Evolutionary conservation across 2,888 invertebrate species (phyloP), one percentile per base, ranked within the genome.

Genomic region (Drosophila melanosoma): DNA sequence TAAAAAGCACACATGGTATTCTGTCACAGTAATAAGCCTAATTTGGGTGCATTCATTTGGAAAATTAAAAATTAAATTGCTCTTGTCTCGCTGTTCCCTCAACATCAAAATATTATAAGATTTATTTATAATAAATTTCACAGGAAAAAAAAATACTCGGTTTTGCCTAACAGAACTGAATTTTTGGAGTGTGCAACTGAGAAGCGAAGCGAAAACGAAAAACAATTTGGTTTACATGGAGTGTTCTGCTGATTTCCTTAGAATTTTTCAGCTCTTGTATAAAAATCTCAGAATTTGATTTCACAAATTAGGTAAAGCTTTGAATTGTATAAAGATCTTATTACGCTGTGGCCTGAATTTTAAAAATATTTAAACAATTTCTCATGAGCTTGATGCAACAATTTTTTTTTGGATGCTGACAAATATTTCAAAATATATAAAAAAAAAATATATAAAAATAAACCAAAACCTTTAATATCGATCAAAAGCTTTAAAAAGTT

Each of bases 11-110:
- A 77, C 68, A 75, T 75, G 74, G 49, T 60, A 57, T 26, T 64
- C 56, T 71, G 53, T 56, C 59, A 78, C 56, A 74, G 77, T 83
- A 89, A 89, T 87, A 82, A 85, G 89, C 87, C 87, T 79, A 89
- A 89, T 87, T 87, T 83, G 80, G n/a, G 48, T 76, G 87, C 89
- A 87, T 87, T 87, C 89, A 83, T 76, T 89, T 89, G 89, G 89
- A 87, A 87, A 87, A 87, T 87, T 87, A 87, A 89, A 87, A 89
- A 87, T 87, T 87, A 87, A 87, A 87, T 87, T 89, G 89, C 87
- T 87, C 89, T 87, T 87, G 87, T 89, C 73, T 82, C 65, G 78
- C 69, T 78, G 68, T 73, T 52, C 53, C 53, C 64, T 40, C 36
- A 52, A 57, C 57, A 56, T 58, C 54, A 57, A 72, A 74, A 82